Percentiles rank a stretch among this genome's conserved stretches.
These are phyloP conservation scores for Enteromius argenteus DNA, from an alignment of 2,797 vertebrate species.

Conservation along the genomic window DNA sequence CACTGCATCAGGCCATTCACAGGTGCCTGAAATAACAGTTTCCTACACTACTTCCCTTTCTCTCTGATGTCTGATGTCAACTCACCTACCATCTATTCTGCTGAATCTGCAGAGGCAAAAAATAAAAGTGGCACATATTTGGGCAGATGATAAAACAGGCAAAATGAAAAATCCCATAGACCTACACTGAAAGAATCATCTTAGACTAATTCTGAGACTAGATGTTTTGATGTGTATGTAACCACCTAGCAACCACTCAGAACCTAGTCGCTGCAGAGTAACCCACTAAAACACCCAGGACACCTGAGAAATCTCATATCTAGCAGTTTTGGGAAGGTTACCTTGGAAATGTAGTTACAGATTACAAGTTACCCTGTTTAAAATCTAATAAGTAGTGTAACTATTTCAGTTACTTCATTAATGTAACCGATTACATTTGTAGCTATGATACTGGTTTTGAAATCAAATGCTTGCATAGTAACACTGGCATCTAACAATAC, in stretches of 20 bases:
- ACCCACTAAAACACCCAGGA: not conserved
- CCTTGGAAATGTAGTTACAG: too few relatives aligned
- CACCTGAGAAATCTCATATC: not conserved
- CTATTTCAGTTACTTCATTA: too few relatives aligned
- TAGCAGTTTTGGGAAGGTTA: too few relatives aligned
- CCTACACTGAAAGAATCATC: not conserved
- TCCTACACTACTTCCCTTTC: not conserved
- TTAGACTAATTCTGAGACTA: not conserved
- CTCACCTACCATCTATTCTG: not conserved
- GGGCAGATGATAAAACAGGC: not conserved
- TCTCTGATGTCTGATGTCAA: not conserved
- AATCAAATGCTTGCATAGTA: too few relatives aligned
- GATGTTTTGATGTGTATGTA: not conserved
- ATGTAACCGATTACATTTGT: too few relatives aligned
- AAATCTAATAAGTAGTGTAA: too few relatives aligned
- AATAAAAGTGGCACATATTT: not conserved
- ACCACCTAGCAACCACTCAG: not conserved
- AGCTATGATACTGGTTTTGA: not conserved
- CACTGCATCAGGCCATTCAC: conserved; percentile 46
- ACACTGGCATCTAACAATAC: not conserved
- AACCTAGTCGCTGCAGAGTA: not conserved
- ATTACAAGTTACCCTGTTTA: too few relatives aligned
- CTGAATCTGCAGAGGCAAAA: not conserved
- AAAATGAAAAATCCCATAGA: not conserved
- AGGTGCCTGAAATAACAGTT: conserved; percentile 23